Evolutionary conservation across 2,113 vertebrate species (phyloP).

Genomic region (Limanda limanda): DNA sequence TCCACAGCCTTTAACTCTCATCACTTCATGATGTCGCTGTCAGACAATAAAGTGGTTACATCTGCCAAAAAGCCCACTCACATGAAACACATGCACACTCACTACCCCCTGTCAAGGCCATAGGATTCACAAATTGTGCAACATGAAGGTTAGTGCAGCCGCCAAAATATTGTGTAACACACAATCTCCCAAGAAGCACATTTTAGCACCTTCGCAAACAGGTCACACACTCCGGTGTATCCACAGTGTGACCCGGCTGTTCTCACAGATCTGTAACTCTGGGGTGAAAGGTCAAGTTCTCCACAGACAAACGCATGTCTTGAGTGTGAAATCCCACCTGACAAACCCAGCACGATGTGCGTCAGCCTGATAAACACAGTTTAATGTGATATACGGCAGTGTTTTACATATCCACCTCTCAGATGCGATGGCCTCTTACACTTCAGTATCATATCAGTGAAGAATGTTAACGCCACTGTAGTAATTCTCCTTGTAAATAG

Average conservation of each 20-base stretch:
- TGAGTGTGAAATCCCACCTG: background rate
- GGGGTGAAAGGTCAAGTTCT: constrained; percentile 3
- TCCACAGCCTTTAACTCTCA: background rate
- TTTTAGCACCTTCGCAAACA: background rate
- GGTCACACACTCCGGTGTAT: background rate
- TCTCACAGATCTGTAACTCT: background rate
- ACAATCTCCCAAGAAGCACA: background rate
- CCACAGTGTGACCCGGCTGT: background rate
- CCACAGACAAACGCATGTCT: background rate
- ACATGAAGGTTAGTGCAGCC: background rate
- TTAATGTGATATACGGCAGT: background rate
- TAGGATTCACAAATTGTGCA: constrained; percentile 2
- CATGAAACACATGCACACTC: background rate
- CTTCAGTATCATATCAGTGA: background rate
- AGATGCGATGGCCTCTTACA: background rate
- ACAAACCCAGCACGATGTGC: background rate
- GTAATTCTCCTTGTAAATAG: background rate
- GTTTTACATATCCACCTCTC: background rate
- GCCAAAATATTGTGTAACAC: constrained; percentile 1
- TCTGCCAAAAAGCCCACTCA: background rate
- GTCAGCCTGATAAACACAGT: background rate
- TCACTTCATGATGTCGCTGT: constrained; percentile 4
- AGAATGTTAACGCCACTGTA: background rate
- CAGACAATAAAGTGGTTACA: background rate
- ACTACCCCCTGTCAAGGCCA: background rate